phyloP scores from a whole-genome alignment of 2,113 vertebrate genomes.

The Zingel zingel region DNA sequence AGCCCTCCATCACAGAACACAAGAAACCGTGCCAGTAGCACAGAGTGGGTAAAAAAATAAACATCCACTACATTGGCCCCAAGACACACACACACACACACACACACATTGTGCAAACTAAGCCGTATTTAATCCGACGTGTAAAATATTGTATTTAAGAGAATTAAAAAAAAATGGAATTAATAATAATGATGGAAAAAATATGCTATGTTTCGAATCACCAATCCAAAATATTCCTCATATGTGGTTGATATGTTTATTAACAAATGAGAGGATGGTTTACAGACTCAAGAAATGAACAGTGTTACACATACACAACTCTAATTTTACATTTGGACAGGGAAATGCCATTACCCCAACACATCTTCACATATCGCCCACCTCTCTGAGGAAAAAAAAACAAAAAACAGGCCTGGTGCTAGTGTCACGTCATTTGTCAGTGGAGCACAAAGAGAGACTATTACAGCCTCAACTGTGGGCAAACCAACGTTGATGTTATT shows the following conservation, averaged over 20 bases:
- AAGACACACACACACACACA: neutral
- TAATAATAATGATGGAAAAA: conserved; percentile 58
- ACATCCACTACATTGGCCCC: conserved; percentile 42
- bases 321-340: conserved; percentile 25
- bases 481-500: conserved; percentile 70
- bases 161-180: conserved; percentile 62
- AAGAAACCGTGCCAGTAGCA: conserved; percentile 51
- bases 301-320: conserved; percentile 37
- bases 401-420: conserved; percentile 41
- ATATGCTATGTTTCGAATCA: conserved; percentile 61
- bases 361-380: conserved; percentile 15
- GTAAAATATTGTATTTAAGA: conserved; percentile 84
- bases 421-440: conserved; percentile 24
- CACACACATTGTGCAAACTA: conserved; percentile 60
- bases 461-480: conserved; percentile 44
- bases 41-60: conserved; percentile 21
- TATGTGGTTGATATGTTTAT: conserved; percentile 61
- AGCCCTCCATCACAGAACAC: conserved; percentile 36
- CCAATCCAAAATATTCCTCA: conserved; percentile 57
- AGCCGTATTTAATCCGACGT: conserved; percentile 76
- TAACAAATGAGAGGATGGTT: conserved; percentile 53
- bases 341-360: conserved; percentile 10
- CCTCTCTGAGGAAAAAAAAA: neutral
- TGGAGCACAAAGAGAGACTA: conserved; percentile 57
- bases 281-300: conserved; percentile 54